Evolutionary conservation across 2,113 vertebrate species (phyloP).

Genomic region (Thamnaconus septentrionalis): DNA sequence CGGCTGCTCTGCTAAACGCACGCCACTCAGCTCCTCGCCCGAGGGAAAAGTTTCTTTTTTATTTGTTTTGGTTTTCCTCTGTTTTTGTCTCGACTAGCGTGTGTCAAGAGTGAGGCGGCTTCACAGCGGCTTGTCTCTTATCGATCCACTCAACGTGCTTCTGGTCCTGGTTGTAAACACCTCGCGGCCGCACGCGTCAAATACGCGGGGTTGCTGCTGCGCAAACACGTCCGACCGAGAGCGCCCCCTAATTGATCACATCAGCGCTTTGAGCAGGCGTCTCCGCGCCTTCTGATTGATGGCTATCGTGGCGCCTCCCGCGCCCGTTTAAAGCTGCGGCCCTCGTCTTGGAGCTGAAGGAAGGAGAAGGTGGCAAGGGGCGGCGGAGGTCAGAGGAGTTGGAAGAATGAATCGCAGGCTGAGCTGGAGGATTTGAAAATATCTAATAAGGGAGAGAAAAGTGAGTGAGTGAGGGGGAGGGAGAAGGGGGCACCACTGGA

Average conservation of each 20-base stretch:
- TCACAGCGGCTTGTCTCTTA: conserved; percentile 20
- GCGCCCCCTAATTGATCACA: no score
- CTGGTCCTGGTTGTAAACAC: conserved; percentile 3
- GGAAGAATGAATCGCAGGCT: conserved; percentile 22
- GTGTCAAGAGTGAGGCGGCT: no score
- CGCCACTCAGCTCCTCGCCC: no score
- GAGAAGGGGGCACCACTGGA: conserved; percentile 20
- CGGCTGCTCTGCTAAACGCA: no score
- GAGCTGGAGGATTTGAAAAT: conserved; percentile 49
- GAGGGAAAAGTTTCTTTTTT: no score
- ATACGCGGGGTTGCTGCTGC: not conserved
- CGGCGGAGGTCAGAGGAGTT: conserved; percentile 26
- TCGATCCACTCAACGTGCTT: conserved; percentile 30
- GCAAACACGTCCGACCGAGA: conserved; percentile 30
- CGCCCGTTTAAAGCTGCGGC: conserved; percentile 27
- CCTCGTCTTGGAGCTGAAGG: conserved; percentile 20
- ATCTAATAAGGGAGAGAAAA: conserved; percentile 55
- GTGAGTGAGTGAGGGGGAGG: no score
- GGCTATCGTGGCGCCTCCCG: not conserved
- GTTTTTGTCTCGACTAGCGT: no score
- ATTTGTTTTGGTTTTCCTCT: no score
- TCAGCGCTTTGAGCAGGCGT: no score
- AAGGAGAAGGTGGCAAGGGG: conserved; percentile 7
- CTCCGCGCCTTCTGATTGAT: no score
- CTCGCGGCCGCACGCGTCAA: not conserved